Evolutionary conservation across 2,797 vertebrate genomes (phyloP).

Genomic region (Halcyon leucocephala): DNA sequence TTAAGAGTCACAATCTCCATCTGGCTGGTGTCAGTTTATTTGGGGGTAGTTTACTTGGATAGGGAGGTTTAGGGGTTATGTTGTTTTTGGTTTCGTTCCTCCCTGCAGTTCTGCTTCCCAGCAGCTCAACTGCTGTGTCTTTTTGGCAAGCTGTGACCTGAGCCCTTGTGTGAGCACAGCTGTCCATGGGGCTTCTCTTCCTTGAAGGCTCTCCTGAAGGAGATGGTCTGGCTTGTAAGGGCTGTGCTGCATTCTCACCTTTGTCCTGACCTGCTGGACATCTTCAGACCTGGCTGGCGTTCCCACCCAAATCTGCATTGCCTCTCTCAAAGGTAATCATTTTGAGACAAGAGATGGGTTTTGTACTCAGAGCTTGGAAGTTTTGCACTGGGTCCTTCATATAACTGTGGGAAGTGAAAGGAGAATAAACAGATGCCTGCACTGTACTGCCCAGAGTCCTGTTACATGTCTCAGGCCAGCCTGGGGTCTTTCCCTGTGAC

Average conservation of each 20-base stretch:
- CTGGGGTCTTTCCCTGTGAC: neutral
- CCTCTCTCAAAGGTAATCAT: neutral
- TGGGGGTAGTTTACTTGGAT: neutral
- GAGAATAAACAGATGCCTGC: neutral
- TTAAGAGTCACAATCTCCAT: neutral
- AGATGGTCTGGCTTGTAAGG: neutral
- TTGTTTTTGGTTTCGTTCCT: neutral
- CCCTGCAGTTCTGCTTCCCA: neutral
- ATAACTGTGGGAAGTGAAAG: rapidly evolving
- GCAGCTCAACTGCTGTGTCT: neutral
- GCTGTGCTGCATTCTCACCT: neutral
- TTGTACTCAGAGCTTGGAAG: neutral
- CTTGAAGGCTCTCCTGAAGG: neutral
- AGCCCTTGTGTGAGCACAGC: neutral
- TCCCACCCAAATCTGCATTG: neutral
- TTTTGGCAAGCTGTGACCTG: neutral
- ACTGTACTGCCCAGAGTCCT: neutral
- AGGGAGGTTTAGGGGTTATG: neutral
- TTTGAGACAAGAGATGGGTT: neutral
- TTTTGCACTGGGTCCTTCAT: neutral
- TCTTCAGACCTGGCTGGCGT: neutral
- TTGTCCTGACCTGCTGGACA: neutral
- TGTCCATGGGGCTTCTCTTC: neutral
- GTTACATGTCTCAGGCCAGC: neutral
- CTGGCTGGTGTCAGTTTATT: neutral